Conservation (phyloP, 2,888 invertebrate genomes). For the Willowsia nigromaculata region DNA sequence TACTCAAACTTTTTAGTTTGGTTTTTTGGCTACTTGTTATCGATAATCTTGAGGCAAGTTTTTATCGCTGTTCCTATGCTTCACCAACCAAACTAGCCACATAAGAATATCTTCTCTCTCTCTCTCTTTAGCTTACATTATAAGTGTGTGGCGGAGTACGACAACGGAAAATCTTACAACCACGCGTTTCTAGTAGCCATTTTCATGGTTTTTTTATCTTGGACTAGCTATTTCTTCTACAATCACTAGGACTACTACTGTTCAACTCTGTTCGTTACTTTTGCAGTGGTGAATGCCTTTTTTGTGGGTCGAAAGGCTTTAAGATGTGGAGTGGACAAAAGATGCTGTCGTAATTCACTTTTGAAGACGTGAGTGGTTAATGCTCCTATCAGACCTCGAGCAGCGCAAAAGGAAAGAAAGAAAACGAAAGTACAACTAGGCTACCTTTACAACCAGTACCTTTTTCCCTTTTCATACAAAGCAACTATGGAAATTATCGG, state of each 20-base stretch:
- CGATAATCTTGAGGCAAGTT: conserved; percentile 65
- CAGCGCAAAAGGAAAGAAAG: conserved; percentile 31
- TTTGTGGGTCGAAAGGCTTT: conserved; percentile 67
- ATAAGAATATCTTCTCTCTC: neutral
- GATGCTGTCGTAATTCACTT: conserved; percentile 73
- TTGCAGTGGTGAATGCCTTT: conserved; percentile 29
- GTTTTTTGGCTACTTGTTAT: conserved; percentile 70
- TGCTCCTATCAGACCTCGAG: conserved; percentile 65
- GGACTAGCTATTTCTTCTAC: neutral
- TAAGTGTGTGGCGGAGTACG: neutral
- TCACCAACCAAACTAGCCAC: conserved; percentile 12
- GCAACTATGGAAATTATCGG: neutral
- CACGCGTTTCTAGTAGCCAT: neutral
- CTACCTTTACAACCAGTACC: neutral
- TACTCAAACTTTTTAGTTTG: conserved; percentile 43
- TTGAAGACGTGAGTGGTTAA: conserved; percentile 71
- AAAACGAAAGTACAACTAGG: neutral
- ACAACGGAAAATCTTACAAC: neutral
- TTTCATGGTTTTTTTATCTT: conserved; percentile 49
- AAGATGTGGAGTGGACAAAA: conserved; percentile 68
- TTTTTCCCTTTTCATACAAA: neutral
- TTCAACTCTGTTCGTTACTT: too few species aligned
- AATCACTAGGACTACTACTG: neutral
- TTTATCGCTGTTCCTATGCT: conserved; percentile 57
- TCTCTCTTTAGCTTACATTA: neutral